Conservation (phyloP, 2,888 invertebrate genomes). For the Chrysotoxum bicinctum region DNA sequence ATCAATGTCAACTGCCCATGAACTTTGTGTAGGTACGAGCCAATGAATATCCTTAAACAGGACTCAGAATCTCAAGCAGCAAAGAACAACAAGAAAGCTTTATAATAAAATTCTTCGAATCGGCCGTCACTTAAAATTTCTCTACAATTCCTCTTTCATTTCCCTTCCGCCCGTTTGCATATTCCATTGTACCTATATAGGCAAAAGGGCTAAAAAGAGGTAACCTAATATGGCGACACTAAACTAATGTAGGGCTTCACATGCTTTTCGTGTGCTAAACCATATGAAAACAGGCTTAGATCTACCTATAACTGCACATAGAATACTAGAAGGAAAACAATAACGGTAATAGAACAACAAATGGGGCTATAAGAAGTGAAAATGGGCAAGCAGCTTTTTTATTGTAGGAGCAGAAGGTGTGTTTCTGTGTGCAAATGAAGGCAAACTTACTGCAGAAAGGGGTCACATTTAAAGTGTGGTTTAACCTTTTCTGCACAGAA, state of each 20-base stretch:
- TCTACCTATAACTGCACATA: background rate
- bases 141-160: too few species aligned
- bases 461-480: conserved; percentile 71
- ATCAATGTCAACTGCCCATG: conserved; percentile 69
- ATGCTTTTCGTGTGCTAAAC: conserved; percentile 59
- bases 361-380: background rate
- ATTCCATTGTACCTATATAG: conserved; percentile 1
- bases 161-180: background rate
- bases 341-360: conserved; percentile 28
- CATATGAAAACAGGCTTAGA: conserved; percentile 26
- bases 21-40: conserved; percentile 48
- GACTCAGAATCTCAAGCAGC: conserved; percentile 28
- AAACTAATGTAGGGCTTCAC: conserved; percentile 70
- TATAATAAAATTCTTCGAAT: conserved; percentile 64
- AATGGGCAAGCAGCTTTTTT: background rate
- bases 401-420: conserved; percentile 6
- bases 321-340: conserved; percentile 18
- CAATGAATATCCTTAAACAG: conserved; percentile 55
- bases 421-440: conserved; percentile 36
- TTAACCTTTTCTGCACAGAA: conserved; percentile 58
- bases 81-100: conserved; percentile 52
- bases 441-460: conserved; percentile 60
- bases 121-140: conserved; percentile 42
- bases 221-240: conserved; percentile 70
- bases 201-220: conserved; percentile 53